phyloP scores from a whole-genome alignment of 2,797 vertebrate genomes.

The Aphelocoma californica region DNA sequence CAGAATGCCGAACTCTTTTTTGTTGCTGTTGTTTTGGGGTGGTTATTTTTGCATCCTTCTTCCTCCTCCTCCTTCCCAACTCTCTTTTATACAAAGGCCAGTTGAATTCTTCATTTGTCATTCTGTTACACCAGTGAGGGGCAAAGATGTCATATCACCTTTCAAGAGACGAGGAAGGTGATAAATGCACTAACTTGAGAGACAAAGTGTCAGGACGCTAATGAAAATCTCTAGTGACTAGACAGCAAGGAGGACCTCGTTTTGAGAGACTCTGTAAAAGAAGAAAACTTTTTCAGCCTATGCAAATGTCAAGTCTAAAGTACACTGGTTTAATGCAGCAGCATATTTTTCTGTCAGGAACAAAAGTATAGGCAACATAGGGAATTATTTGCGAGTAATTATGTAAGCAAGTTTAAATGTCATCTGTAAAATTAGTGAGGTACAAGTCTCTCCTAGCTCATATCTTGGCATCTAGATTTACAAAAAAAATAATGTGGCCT shows the following conservation, averaged over 20 bases:
- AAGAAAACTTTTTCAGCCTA: conserved; percentile 10
- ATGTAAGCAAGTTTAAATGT: background rate
- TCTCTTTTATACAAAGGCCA: background rate
- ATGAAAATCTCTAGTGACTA: conserved; percentile 11
- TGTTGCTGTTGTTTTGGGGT: background rate
- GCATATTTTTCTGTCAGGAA: background rate
- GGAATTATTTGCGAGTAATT: conserved; percentile 9
- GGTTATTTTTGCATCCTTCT: background rate
- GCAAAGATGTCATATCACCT: background rate
- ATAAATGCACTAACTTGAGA: conserved; percentile 3
- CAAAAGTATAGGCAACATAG: background rate
- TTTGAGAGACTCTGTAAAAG: background rate
- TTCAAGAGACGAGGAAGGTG: background rate
- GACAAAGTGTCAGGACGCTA: background rate
- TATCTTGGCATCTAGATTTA: background rate
- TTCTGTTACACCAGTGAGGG: conserved; percentile 5
- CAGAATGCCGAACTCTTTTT: background rate
- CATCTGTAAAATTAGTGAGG: background rate
- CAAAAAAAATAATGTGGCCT: background rate
- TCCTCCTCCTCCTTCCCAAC: background rate
- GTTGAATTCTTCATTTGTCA: conserved; percentile 28
- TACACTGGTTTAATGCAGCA: background rate
- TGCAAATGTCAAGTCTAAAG: background rate
- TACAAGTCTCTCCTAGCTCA: background rate
- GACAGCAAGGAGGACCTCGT: background rate